phyloP scores from a whole-genome alignment of 1,140 invertebrate species.

The Trachymyrmex septentrionalis region DNA sequence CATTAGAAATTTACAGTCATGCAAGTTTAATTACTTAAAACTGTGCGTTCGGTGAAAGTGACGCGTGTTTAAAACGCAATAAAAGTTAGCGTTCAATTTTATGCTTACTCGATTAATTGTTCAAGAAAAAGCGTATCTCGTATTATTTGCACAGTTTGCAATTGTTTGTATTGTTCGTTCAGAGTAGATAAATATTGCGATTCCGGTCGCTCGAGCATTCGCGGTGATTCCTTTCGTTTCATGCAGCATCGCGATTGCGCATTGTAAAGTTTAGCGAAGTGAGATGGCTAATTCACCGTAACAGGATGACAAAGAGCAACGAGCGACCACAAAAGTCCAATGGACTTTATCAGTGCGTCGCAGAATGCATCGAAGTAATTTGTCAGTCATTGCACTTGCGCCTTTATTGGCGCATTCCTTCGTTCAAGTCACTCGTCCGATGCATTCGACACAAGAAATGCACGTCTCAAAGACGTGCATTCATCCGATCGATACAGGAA shows the following conservation, averaged over 20 bases:
- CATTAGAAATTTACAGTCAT: constrained; percentile 1
- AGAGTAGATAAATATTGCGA: constrained; percentile 34
- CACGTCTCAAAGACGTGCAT: not conserved
- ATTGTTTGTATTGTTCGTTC: constrained; percentile 24
- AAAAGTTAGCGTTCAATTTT: not conserved
- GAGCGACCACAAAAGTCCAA: constrained; percentile 78
- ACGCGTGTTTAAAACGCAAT: not conserved
- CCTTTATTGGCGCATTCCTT: constrained; percentile 48
- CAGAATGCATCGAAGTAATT: constrained; percentile 76
- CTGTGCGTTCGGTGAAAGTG: constrained; percentile 38
- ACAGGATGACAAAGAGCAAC: constrained; percentile 76
- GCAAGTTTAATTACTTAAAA: not conserved
- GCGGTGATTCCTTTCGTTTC: not conserved
- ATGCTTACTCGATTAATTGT: constrained; percentile 47
- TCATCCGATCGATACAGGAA: not conserved
- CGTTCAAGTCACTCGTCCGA: constrained; percentile 60
- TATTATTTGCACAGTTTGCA: too few species aligned
- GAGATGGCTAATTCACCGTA: constrained; percentile 71
- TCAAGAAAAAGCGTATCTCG: not conserved
- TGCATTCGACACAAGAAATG: not conserved
- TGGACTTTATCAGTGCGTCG: constrained; percentile 77
- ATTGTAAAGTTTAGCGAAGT: constrained; percentile 55
- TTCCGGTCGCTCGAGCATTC: not conserved
- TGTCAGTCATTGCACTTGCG: constrained; percentile 68
- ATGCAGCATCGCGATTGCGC: constrained; percentile 51